These are phyloP conservation scores for Acleris emargana DNA, from an alignment of 2,888 invertebrate species.

Conservation along the genomic window DNA sequence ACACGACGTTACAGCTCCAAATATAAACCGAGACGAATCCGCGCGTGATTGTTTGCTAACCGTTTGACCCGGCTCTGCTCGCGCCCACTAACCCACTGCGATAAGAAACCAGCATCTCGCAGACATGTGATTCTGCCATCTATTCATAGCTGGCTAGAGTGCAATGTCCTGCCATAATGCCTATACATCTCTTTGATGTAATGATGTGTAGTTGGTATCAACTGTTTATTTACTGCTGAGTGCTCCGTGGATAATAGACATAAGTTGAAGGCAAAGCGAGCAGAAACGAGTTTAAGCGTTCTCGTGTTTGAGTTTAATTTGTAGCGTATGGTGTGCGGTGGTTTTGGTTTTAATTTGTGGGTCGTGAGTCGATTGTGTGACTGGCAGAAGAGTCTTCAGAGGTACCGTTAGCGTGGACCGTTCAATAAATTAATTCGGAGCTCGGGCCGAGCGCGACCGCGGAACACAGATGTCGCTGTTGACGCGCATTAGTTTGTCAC, in stretches of 20 bases:
- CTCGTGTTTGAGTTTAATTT: constrained; percentile 44
- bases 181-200: constrained; percentile 74
- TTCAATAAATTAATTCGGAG: constrained; percentile 77
- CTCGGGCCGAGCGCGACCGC: constrained; percentile 2
- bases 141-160: constrained; percentile 58
- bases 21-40: constrained; percentile 71
- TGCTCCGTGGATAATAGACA: constrained; percentile 49
- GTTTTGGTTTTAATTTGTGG: constrained; percentile 44
- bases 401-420: constrained; percentile 72
- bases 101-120: constrained; percentile 53
- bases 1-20: constrained; percentile 61
- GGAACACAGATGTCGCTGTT: constrained; percentile 37
- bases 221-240: constrained; percentile 78
- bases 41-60: constrained; percentile 69
- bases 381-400: constrained; percentile 76
- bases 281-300: constrained; percentile 49
- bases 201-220: constrained; percentile 79
- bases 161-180: constrained; percentile 63
- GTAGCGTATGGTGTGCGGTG: constrained; percentile 20
- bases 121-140: constrained; percentile 56
- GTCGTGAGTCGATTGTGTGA: constrained; percentile 58
- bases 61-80: constrained; percentile 74
- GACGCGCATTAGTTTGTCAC: constrained; percentile 20
- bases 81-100: constrained; percentile 78
- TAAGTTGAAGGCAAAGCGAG: constrained; percentile 47